Conservation (phyloP, 2,888 invertebrate genomes). For the Ischnus inquisitorius region DNA sequence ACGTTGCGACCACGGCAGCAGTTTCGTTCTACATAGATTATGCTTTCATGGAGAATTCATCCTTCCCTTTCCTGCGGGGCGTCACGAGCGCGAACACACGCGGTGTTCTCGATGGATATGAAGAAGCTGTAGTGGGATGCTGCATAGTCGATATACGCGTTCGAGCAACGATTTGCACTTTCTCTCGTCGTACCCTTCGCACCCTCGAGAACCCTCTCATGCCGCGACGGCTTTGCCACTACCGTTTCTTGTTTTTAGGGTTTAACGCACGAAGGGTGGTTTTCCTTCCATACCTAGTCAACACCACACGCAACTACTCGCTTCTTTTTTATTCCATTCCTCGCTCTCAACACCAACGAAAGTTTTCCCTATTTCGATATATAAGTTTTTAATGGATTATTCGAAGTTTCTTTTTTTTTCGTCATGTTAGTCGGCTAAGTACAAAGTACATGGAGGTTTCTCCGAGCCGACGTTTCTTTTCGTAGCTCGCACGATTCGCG, state of each 20-base stretch:
- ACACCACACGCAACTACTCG: background rate
- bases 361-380: constrained; percentile 27
- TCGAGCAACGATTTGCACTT: constrained; percentile 53
- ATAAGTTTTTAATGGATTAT: constrained; percentile 2
- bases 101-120: background rate
- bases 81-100: constrained; percentile 40
- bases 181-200: constrained; percentile 41
- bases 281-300: constrained; percentile 22
- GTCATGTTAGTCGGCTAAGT: background rate
- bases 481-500: background rate
- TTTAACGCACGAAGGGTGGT: constrained; percentile 62
- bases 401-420: background rate
- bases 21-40: constrained; percentile 29
- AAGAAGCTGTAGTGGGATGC: background rate
- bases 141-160: constrained; percentile 14
- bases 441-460: background rate
- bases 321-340: constrained; percentile 19
- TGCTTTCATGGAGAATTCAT: constrained; percentile 56
- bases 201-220: constrained; percentile 29
- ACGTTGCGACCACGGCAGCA: constrained; percentile 8
- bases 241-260: constrained; percentile 42
- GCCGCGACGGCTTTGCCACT: constrained; percentile 36
- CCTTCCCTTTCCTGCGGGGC: constrained; percentile 3
- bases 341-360: background rate
- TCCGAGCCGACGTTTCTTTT: too few relatives aligned